Conservation (phyloP, 1,140 invertebrate species). For the Aphelenchoides besseyi region DNA sequence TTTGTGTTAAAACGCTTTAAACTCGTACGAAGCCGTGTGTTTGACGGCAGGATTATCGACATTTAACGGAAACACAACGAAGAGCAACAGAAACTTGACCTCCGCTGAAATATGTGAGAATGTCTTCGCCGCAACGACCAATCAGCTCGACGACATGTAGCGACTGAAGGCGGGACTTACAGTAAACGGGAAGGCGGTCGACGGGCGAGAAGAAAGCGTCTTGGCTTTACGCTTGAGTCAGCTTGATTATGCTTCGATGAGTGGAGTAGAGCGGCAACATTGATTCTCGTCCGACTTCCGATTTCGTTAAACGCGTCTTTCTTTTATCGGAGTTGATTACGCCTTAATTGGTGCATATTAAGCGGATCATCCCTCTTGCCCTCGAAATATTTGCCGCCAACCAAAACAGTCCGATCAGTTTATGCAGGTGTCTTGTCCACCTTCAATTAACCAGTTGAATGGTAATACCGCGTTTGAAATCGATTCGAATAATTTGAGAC, state of each 20-base stretch:
- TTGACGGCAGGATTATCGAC: background rate
- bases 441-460: background rate
- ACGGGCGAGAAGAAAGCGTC: background rate
- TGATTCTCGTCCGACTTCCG: background rate
- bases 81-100: background rate
- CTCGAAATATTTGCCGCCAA: background rate
- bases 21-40: background rate
- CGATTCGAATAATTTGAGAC: too few relatives aligned
- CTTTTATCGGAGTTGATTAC: conserved; percentile 1
- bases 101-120: background rate
- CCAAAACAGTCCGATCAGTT: background rate
- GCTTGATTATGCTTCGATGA: background rate
- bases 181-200: background rate
- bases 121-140: background rate
- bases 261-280: background rate
- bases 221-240: background rate
- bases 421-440: background rate
- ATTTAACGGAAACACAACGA: background rate
- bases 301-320: background rate
- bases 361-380: background rate
- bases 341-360: background rate
- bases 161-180: background rate
- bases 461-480: background rate
- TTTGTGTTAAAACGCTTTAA: background rate
- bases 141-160: background rate